Conservation (phyloP, 2,888 invertebrate genomes). For the Drosophila hawaiiensis region DNA sequence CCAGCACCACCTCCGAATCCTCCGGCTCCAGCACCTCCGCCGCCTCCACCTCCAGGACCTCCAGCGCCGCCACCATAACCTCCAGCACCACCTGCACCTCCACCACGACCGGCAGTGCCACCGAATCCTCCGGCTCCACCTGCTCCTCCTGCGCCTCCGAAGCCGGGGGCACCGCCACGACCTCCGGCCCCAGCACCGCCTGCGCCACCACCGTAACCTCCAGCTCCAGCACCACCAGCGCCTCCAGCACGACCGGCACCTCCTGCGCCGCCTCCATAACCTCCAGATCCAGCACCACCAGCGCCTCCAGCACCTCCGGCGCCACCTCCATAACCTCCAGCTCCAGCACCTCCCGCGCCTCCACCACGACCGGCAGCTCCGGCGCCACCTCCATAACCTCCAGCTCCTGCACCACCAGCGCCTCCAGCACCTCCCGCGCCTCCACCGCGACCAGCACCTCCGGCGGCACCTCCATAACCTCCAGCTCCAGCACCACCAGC, state of each 20-base stretch:
- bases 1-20: constrained; percentile 16
- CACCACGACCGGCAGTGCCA: constrained; percentile 45
- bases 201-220: constrained; percentile 9
- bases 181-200: constrained; percentile 29
- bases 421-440: constrained; percentile 3
- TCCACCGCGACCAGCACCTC: constrained; percentile 15
- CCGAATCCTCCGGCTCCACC: neutral
- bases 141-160: constrained; percentile 22
- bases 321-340: constrained; percentile 28
- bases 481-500: constrained; percentile 38
- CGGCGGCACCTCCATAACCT: constrained; percentile 36
- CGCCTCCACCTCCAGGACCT: constrained; percentile 19
- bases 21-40: constrained; percentile 10
- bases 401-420: constrained; percentile 1
- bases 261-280: constrained; percentile 31
- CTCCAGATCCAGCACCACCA: constrained; percentile 4
- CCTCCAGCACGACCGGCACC: constrained; percentile 7
- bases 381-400: neutral
- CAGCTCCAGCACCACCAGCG: neutral
- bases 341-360: constrained; percentile 23
- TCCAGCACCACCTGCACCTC: constrained; percentile 10
- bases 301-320: constrained; percentile 36
- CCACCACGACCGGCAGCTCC: constrained; percentile 23
- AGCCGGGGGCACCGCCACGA: no score
- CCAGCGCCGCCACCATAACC: constrained; percentile 34